Percentiles rank a stretch among this genome's conserved stretches.
phyloP scores from a whole-genome alignment of 2,797 vertebrate species.

The Chromobotia macracanthus region DNA sequence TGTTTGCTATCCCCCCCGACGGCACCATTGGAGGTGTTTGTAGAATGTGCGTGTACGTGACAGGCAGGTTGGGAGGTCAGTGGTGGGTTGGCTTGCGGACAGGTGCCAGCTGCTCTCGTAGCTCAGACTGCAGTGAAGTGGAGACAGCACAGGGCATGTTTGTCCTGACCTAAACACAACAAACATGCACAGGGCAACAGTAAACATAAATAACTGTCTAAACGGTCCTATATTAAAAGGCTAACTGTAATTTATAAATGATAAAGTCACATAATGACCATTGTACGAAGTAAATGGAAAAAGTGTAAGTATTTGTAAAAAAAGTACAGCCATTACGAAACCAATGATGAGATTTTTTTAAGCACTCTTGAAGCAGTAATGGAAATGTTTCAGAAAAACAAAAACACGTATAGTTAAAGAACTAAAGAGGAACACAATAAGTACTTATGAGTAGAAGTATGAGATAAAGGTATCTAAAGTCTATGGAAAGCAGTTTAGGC shows the following conservation, averaged over 20 bases:
- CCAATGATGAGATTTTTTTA: background rate
- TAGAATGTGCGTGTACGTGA: conserved; percentile 18
- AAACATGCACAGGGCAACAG: conserved; percentile 13
- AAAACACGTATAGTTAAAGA: no score
- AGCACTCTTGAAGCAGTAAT: background rate
- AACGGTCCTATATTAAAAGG: background rate
- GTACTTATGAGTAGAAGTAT: no score
- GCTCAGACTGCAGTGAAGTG: conserved; percentile 37
- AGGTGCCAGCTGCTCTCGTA: conserved; percentile 57
- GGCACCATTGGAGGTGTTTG: conserved; percentile 34
- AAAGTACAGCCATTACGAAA: background rate
- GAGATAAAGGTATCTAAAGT: no score
- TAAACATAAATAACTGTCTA: background rate
- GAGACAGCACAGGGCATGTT: conserved; percentile 34
- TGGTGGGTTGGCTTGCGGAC: conserved; percentile 35
- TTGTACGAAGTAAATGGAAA: background rate
- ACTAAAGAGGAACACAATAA: no score
- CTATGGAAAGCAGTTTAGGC: no score
- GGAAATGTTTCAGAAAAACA: no score
- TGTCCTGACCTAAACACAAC: conserved; percentile 39
- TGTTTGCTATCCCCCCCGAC: conserved; percentile 45
- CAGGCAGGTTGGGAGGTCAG: conserved; percentile 38
- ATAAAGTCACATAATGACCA: background rate
- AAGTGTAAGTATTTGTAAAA: background rate
- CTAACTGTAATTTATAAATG: background rate